A percentile compares a stretch with the other conserved stretches of the same genome.
Evolutionary conservation across 2,113 vertebrate species (phyloP).

Genomic region (Coracopsis vasa): DNA sequence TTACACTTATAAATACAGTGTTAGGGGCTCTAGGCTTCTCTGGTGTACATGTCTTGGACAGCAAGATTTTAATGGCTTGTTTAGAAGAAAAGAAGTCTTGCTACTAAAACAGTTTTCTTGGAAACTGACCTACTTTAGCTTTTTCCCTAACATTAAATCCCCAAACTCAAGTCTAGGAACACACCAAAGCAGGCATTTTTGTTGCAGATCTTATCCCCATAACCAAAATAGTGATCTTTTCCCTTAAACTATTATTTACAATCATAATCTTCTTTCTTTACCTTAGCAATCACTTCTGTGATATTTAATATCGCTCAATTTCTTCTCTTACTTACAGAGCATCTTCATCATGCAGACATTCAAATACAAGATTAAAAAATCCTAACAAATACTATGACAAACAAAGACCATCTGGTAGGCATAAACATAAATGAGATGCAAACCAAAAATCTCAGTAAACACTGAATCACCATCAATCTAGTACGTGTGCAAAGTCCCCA

Average conservation of each 20-base stretch:
- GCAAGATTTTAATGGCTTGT: not conserved
- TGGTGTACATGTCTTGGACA: not conserved
- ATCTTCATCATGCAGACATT: not conserved
- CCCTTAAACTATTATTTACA: not conserved
- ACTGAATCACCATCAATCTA: conserved; percentile 61
- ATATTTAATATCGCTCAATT: conserved; percentile 22
- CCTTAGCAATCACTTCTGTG: not conserved
- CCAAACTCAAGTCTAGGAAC: not conserved
- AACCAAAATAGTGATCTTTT: not conserved
- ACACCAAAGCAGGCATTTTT: not conserved
- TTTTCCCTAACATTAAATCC: not conserved
- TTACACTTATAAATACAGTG: not conserved
- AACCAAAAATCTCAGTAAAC: conserved; percentile 61
- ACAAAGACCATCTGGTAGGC: conserved; percentile 35
- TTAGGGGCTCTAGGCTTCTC: not conserved
- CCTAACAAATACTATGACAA: conserved; percentile 48
- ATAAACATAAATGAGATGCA: conserved; percentile 55
- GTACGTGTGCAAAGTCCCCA: not conserved
- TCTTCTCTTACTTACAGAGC: not conserved
- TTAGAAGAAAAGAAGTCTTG: not conserved
- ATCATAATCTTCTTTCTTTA: not conserved
- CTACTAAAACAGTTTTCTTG: not conserved
- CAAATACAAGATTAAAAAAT: conserved; percentile 26
- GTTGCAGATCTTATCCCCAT: not conserved
- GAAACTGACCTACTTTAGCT: not conserved